Percentiles rank a stretch among this genome's conserved stretches.
phyloP scores from a whole-genome alignment of 2,888 invertebrate species.

The Schrankia costaestrigalis region DNA sequence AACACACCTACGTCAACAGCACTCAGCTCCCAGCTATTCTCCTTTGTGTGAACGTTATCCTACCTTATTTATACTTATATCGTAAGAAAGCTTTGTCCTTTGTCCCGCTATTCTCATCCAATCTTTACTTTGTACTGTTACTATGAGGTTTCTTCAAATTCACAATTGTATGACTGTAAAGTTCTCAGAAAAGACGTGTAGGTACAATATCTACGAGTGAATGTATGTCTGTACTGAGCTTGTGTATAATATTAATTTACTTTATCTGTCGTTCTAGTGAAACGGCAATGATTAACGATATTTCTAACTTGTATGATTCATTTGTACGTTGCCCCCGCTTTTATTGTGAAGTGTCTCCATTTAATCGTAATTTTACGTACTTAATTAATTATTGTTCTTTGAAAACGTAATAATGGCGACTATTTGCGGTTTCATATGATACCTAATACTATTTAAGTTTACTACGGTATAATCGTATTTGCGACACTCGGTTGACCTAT shows the following conservation, averaged over 20 bases:
- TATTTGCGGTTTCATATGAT: no score
- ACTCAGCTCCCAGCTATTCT: no score
- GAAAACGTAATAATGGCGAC: no score
- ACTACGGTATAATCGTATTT: no score
- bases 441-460: no score
- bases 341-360: constrained; percentile 8
- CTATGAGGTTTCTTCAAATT: constrained; percentile 32
- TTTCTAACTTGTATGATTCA: constrained; percentile 27
- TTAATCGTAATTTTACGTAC: constrained; percentile 9
- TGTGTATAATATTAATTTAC: constrained; percentile 19
- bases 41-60: no score
- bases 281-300: constrained; percentile 31
- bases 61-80: no score
- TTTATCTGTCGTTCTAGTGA: constrained; percentile 30
- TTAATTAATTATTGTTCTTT: constrained; percentile 1
- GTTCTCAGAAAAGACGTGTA: constrained; percentile 29
- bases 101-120: no score
- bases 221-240: no score
- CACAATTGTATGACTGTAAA: constrained; percentile 20
- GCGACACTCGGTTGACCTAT: no score
- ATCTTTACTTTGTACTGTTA: constrained; percentile 43
- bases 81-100: no score
- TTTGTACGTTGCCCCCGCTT: constrained; percentile 19
- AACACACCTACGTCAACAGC: no score
- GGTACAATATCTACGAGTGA: constrained; percentile 18